Conservation (phyloP, 2,888 invertebrate species). For the Latrodectus elegans region DNA sequence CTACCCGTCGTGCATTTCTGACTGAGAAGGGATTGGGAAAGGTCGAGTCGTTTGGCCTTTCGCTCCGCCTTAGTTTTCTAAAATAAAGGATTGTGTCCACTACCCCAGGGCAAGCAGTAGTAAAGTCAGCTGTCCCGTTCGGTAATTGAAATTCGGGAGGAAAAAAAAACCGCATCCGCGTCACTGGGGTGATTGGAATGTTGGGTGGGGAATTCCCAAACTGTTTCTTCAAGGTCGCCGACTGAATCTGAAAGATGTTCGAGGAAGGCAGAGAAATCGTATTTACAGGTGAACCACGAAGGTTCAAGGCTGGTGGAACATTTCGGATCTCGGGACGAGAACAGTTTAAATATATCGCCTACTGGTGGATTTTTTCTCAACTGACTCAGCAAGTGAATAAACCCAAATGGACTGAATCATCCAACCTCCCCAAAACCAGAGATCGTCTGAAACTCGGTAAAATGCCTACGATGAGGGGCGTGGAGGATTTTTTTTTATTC, state of each 20-base stretch:
- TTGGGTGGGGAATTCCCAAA: slow-evolving; percentile 42
- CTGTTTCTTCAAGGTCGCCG: slow-evolving; percentile 41
- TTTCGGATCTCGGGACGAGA: neutral
- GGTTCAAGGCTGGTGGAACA: slow-evolving; percentile 46
- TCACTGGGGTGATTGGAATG: slow-evolving; percentile 17
- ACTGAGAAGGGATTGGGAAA: no score
- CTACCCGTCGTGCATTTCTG: no score
- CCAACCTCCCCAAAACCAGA: neutral
- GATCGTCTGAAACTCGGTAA: neutral
- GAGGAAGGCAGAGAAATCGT: neutral
- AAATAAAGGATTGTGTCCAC: no score
- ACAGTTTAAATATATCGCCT: slow-evolving; percentile 25
- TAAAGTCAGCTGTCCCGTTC: neutral
- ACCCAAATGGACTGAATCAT: slow-evolving; percentile 3
- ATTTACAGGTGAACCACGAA: slow-evolving; percentile 17
- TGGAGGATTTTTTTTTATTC: no score
- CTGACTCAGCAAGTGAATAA: neutral
- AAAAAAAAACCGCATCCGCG: slow-evolving; percentile 55
- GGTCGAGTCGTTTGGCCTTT: no score
- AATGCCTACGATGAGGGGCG: no score
- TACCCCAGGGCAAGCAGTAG: no score
- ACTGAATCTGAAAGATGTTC: slow-evolving; percentile 28
- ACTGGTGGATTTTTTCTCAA: slow-evolving; percentile 1
- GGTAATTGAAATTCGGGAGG: neutral
- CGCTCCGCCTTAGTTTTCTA: no score